Evolutionary conservation across 1,140 invertebrate species (phyloP), one percentile per base, ranked within the genome.

Genomic region (Orchesella cincta): DNA sequence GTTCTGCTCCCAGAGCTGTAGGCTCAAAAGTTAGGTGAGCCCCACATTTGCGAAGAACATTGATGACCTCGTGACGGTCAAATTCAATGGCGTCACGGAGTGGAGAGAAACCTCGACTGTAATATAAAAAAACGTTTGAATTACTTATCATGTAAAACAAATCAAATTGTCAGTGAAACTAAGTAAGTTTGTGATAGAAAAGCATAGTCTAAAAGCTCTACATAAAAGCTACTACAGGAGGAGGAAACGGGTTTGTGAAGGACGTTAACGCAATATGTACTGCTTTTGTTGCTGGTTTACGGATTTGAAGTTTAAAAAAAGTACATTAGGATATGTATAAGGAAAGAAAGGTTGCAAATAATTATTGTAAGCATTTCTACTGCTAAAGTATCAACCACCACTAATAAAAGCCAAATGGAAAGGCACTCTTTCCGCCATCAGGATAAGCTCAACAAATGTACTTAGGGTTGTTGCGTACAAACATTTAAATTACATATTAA

Each of bases 21-120:
- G 87, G 85, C 1, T 83, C 79, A 1, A 83, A 74, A 1, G 83
- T 84, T 33, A 92, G 82, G 84, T 91, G 88, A 18, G 90, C 91
- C 0, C 92, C 92, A 81, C 90, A 91, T 73, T 89, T 86, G 14
- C 88, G 83, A 0, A 93, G 83, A 1, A 90, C 26, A 54, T 87
- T 85, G 39, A 92, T 90, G 36, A 91, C 89, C 78, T 90, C 88
- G 74, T 90, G 85, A 76, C 86, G 86, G 83, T 91, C 89, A 74
- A 86, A 85, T 52, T 89, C 84, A n/a, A 92, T 87, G 0, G 92
- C 91, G 77, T 90, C 88, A 26, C 88, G 85, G 1, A 92, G 83
- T 0, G 91, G 88, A 0, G 90, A 89, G 57, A 88, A 87, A 76
- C 89, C 88, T 71, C 88, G 87, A 77, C 88, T 84, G 83, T 82